These are phyloP conservation scores for Tachina lurida DNA, from an alignment of 2,888 invertebrate genomes.

Conservation along the genomic window DNA sequence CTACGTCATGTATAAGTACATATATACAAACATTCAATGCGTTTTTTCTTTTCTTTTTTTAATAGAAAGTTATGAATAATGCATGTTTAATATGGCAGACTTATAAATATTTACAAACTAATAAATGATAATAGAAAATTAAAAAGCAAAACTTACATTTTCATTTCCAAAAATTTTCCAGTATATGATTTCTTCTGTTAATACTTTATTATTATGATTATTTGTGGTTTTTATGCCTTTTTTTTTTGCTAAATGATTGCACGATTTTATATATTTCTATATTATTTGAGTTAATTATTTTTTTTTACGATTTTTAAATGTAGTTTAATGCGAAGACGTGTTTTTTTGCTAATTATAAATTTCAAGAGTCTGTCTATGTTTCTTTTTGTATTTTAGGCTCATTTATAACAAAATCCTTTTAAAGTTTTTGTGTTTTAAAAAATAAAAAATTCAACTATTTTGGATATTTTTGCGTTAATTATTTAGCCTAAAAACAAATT, in stretches of 20 bases:
- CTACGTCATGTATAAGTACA: background rate
- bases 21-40: no score
- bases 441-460: background rate
- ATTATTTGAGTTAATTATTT: slow-evolving; percentile 48
- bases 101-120: slow-evolving; percentile 51
- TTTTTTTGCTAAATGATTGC: slow-evolving; percentile 65
- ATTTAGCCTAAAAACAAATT: slow-evolving; percentile 59
- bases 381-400: slow-evolving; percentile 64
- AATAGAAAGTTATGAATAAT: slow-evolving; percentile 49
- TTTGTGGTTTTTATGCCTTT: background rate
- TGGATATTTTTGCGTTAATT: slow-evolving; percentile 12
- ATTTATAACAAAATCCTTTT: slow-evolving; percentile 48
- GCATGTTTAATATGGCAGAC: slow-evolving; percentile 23
- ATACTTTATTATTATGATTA: slow-evolving; percentile 30
- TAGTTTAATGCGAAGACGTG: slow-evolving; percentile 51
- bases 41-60: slow-evolving; percentile 8
- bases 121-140: slow-evolving; percentile 12
- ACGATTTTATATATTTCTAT: slow-evolving; percentile 45
- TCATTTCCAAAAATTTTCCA: slow-evolving; percentile 60
- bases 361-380: slow-evolving; percentile 35
- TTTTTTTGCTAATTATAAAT: slow-evolving; percentile 24
- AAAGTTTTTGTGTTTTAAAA: background rate
- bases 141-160: slow-evolving; percentile 61
- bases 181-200: slow-evolving; percentile 43
- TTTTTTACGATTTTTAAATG: slow-evolving; percentile 16